Conservation (phyloP, 2,888 invertebrate genomes). For the Apotomis betuletana region DNA sequence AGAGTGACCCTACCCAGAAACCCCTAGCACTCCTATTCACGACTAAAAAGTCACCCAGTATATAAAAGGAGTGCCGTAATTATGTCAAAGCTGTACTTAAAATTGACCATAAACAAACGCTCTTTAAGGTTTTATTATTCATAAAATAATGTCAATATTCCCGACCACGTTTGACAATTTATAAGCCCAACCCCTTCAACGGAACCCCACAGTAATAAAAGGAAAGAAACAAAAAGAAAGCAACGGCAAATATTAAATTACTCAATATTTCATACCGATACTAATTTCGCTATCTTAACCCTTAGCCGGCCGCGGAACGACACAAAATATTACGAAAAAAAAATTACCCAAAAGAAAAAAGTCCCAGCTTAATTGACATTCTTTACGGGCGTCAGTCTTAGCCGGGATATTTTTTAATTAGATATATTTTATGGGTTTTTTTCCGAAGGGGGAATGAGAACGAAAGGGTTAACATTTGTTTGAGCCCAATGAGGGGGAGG, state of each 20-base stretch:
- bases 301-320: constrained; percentile 77
- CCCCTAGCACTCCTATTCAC: too few species aligned
- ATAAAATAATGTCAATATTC: constrained; percentile 25
- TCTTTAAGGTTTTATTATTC: constrained; percentile 13
- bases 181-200: constrained; percentile 17
- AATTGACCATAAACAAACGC: not conserved
- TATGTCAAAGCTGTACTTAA: not conserved
- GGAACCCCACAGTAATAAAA: constrained; percentile 25
- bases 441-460: constrained; percentile 78
- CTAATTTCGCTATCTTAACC: constrained; percentile 84
- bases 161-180: constrained; percentile 25
- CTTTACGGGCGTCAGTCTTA: constrained; percentile 84
- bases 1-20: too few species aligned
- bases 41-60: too few species aligned
- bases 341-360: constrained; percentile 71
- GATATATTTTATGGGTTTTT: constrained; percentile 84
- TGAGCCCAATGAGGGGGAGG: constrained; percentile 68
- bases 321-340: constrained; percentile 68
- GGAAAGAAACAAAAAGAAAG: constrained; percentile 42
- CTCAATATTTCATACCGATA: constrained; percentile 83
- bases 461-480: constrained; percentile 84
- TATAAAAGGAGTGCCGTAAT: too few species aligned
- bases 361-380: constrained; percentile 82
- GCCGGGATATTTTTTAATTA: constrained; percentile 84
- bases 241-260: constrained; percentile 79